phyloP scores from a whole-genome alignment of 2,113 vertebrate species.

The Steatornis caripensis region DNA sequence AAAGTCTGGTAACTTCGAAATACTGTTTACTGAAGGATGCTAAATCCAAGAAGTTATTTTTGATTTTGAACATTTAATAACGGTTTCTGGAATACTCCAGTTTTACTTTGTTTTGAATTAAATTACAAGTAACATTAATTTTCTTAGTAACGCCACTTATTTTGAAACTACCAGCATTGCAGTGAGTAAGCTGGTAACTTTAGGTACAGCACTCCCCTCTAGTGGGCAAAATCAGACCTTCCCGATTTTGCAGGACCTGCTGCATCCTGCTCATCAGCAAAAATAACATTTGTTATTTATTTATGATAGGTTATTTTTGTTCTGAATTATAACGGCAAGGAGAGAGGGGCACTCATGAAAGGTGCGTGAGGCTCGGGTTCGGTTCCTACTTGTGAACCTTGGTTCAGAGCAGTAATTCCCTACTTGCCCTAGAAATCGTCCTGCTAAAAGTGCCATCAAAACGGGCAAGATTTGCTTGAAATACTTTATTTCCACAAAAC shows the following conservation, averaged over 20 bases:
- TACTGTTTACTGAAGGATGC: not conserved
- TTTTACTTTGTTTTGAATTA: not conserved
- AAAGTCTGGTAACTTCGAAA: not conserved
- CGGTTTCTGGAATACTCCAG: not conserved
- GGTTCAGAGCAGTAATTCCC: not conserved
- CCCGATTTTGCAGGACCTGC: not conserved
- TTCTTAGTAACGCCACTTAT: not conserved
- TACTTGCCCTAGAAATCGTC: not conserved
- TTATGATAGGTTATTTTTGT: not conserved
- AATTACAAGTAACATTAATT: not conserved
- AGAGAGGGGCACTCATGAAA: not conserved
- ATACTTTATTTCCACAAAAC: not conserved
- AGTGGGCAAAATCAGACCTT: not conserved
- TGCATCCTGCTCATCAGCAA: not conserved
- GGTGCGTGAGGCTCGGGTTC: not conserved
- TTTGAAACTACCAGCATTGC: not conserved
- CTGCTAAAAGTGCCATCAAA: not conserved
- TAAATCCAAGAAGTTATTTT: not conserved
- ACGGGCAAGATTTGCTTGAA: not conserved
- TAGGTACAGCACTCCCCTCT: slow-evolving; percentile 30
- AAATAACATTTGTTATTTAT: not conserved
- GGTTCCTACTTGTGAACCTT: not conserved
- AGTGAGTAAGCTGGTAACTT: not conserved
- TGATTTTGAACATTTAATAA: not conserved
- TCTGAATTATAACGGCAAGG: not conserved